phyloP scores from a whole-genome alignment of 2,797 vertebrate genomes.

The Alca torda region DNA sequence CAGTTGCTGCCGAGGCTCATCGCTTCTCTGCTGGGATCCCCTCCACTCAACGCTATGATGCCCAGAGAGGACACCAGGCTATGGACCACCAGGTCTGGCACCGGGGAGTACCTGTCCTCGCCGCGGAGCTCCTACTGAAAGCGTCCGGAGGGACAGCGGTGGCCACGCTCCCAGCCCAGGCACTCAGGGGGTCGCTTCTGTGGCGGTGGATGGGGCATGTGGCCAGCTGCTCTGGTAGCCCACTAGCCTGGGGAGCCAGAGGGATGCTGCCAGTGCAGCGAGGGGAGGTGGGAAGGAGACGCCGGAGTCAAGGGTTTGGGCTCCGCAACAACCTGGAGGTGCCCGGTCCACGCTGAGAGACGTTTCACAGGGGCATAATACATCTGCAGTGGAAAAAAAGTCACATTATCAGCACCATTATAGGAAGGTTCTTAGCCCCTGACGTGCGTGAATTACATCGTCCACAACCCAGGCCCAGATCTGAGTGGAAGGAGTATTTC shows the following conservation, averaged over 20 bases:
- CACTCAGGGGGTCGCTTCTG: slow-evolving; percentile 13
- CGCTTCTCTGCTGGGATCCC: not conserved
- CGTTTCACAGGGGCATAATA: not conserved
- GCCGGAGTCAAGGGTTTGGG: not conserved
- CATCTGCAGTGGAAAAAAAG: not conserved
- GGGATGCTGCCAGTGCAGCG: slow-evolving; percentile 4
- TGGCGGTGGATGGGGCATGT: slow-evolving; percentile 19
- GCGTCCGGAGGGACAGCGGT: not conserved
- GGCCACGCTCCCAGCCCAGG: not conserved
- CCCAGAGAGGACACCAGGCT: not conserved
- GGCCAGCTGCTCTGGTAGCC: not conserved
- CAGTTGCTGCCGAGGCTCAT: accelerated
- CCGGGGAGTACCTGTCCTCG: not conserved
- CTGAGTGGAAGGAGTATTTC: not conserved
- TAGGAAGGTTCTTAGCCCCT: not conserved
- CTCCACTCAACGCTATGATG: accelerated
- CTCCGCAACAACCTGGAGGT: slow-evolving; percentile 31
- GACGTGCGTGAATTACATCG: accelerated
- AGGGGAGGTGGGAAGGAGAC: slow-evolving; percentile 42
- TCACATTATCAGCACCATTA: accelerated
- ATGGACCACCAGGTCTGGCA: not conserved
- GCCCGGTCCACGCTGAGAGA: not conserved
- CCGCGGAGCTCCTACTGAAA: not conserved
- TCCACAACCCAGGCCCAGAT: not conserved
- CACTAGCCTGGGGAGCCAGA: not conserved